Conservation (phyloP, 2,113 vertebrate genomes). For the Catharus fuscescens region DNA sequence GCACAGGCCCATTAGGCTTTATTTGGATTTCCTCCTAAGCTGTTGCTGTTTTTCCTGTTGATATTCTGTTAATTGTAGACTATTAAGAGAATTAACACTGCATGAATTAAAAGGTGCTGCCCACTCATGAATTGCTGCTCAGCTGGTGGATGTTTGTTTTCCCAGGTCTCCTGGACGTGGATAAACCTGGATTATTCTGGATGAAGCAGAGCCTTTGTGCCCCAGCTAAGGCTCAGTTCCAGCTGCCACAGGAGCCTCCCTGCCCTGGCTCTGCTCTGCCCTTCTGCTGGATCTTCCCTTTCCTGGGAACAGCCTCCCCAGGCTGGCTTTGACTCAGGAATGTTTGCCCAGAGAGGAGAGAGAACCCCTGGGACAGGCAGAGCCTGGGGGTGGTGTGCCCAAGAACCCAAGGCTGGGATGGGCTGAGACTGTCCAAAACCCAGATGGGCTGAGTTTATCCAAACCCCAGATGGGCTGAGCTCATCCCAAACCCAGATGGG, state of each 20-base stretch:
- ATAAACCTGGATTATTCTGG: background rate
- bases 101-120: background rate
- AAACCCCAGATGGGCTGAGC: too few relatives aligned
- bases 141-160: background rate
- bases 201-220: background rate
- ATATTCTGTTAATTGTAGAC: background rate
- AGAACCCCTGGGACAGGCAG: background rate
- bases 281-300: background rate
- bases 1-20: background rate
- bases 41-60: background rate
- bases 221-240: background rate
- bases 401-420: background rate
- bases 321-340: background rate
- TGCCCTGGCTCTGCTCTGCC: fast-evolving
- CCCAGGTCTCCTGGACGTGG: background rate
- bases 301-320: background rate
- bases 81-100: background rate
- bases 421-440: background rate
- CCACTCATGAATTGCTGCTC: background rate
- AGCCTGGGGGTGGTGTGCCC: background rate
- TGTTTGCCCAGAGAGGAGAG: background rate
- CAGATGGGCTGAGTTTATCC: too few relatives aligned
- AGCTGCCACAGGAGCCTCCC: too few relatives aligned
- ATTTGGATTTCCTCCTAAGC: background rate
- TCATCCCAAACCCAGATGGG: too few relatives aligned